These are phyloP conservation scores for Platyscapa corneri DNA, from an alignment of 1,140 invertebrate species.

Conservation along the genomic window DNA sequence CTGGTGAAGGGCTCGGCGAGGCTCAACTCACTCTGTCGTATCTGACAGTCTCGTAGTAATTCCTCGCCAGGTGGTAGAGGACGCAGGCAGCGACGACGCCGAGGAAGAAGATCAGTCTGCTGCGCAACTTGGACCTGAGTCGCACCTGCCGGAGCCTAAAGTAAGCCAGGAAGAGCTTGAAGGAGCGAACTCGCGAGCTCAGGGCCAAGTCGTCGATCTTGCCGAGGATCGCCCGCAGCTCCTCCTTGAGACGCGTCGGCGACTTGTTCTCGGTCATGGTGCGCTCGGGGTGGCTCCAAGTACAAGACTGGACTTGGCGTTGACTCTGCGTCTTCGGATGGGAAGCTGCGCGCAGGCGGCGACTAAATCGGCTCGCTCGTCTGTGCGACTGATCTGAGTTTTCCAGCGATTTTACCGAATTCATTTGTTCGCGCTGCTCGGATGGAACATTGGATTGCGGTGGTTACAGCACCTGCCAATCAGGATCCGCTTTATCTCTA, in stretches of 20 bases:
- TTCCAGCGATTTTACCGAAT: neutral
- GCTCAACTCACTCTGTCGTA: constrained; percentile 31
- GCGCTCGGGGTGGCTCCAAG: neutral
- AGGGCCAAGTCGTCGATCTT: neutral
- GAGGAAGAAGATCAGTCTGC: neutral
- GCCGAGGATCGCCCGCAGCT: neutral
- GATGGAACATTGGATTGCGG: constrained; percentile 14
- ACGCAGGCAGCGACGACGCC: neutral
- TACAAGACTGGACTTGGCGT: neutral
- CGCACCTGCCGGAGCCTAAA: neutral
- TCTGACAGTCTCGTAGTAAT: neutral
- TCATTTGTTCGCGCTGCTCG: neutral
- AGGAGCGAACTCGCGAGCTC: neutral
- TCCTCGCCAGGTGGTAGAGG: neutral
- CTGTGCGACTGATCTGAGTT: neutral
- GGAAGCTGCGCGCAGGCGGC: neutral
- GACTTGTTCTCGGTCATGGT: constrained; percentile 38
- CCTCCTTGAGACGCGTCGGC: neutral
- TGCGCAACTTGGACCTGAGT: neutral
- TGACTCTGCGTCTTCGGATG: neutral
- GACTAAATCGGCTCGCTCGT: neutral
- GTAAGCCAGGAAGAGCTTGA: neutral
- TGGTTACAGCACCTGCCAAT: neutral
- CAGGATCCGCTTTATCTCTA: neutral
- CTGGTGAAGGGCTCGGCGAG: neutral